Evolutionary conservation across 2,888 invertebrate genomes (phyloP), one percentile per base, ranked within the genome.

Genomic region (Meta bourneti): DNA sequence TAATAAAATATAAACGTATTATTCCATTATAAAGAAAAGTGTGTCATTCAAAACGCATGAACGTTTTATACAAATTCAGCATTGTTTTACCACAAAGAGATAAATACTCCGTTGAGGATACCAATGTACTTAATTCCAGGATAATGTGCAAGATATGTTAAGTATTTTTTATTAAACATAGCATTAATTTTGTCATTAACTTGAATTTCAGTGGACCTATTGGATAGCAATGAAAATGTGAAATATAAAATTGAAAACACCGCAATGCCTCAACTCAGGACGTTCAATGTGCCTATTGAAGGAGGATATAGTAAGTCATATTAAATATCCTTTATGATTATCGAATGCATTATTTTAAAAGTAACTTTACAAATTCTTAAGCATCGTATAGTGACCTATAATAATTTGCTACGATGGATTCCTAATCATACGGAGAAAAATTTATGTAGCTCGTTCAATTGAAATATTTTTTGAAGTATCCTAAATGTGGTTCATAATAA

Each of bases 271-370:
- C 97, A 97, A 93, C 96, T 97, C 0, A 96, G 98, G 94, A 98
- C 97, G 7, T 98, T 98, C 95, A 97, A 98, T 0, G 98, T 99
- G 5, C 97, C 98, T 95, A 97, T 98, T 93, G 97, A 97, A 0
- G 98, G 98, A 75, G 98, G 98, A 0, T 97, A 97, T 94, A 96
- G 94, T 94, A 93, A 90, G 94, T 93, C 7, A 74, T 20, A 7
- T 74, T 1, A 49, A 77, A 77, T 19, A 34, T 20, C 7, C 7
- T 20, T 72, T 13, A 8, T 20, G 16, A 7, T 8, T n/a, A 16
- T 4, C 13, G 6, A 20, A 72, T 72, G 6, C 13, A 11, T 72
- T n/a, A 11, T 72, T 72, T 72, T 72, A 72, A 72, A 72, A 72
- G 19, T 9, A 19, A 72, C n/a, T 1, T 16, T 20, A 72, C n/a